Conservation (phyloP, 2,113 vertebrate species). For the Myrmophylax atrothorax region DNA sequence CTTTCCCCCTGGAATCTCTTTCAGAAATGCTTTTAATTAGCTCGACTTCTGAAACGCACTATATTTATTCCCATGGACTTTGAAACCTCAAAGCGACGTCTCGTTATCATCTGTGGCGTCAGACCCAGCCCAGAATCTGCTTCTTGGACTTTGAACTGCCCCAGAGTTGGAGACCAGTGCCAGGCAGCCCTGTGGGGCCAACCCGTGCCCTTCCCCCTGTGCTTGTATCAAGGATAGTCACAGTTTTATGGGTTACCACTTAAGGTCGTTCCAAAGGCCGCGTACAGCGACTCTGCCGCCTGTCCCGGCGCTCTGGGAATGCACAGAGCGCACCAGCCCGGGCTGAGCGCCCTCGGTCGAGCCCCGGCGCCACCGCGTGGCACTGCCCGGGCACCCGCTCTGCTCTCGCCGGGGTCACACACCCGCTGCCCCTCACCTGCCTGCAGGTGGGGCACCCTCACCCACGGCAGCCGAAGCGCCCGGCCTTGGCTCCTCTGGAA, state of each 20-base stretch:
- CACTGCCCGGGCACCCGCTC: not conserved
- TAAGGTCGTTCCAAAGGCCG: not conserved
- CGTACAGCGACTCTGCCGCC: not conserved
- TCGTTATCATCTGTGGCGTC: not conserved
- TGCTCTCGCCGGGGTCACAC: too few relatives aligned
- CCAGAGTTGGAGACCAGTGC: not conserved
- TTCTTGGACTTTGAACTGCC: not conserved
- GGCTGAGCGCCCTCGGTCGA: not conserved
- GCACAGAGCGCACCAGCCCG: fast-evolving
- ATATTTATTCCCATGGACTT: not conserved
- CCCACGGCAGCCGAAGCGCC: too few relatives aligned
- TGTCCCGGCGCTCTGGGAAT: fast-evolving
- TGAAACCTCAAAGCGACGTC: not conserved
- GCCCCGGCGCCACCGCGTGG: constrained; percentile 12
- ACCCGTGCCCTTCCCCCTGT: not conserved
- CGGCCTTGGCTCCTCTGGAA: not conserved
- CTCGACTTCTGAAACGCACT: not conserved
- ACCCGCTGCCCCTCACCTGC: too few relatives aligned
- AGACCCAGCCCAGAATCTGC: not conserved
- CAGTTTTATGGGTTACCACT: fast-evolving
- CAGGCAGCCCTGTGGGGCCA: not conserved
- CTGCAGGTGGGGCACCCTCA: too few relatives aligned
- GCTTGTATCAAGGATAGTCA: not conserved
- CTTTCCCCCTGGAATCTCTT: not conserved
- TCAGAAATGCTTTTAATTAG: not conserved